Base-by-base conservation (phyloP, 1,140 invertebrate species). In the Drosophila kikkawai region DNA sequence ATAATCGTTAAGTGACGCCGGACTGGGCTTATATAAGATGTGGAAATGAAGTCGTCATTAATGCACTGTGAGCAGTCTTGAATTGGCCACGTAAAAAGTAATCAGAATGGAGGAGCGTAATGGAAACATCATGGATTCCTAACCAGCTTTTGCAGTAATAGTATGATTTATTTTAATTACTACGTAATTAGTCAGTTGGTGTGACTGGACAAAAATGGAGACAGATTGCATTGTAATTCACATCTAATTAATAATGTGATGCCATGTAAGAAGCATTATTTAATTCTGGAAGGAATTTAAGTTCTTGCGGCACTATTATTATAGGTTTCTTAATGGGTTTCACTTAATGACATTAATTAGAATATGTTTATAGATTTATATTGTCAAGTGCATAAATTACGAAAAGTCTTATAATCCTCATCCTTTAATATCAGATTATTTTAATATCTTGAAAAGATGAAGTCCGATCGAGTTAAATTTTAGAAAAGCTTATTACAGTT, bases 1-100 rank as follows among this genome's bases (percentile, higher is more conserved):
- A 63, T 53, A 63, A 74, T 74, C 51, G 67, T 39, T 22, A 41
- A 71, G 44, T 50, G 69, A 70, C 65, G 51, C n/a, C 34, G 42
- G 17, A 39, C 29, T 26, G 65, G 19, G 67, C 53, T 74, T 74
- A 74, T 50, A 22, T 58, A 73, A 73, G 32, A 29, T 42, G 37
- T 13, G 36, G 22, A 70, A 36, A 70, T 70, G 26, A 41, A 50
- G 32, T 12, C 42, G 53, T 71, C 44, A 71, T 71, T 42, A 59
- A 50, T 32, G 22, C 44, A 3, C 29, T 29, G 60, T 7, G 44
- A 29, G 29, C 48, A 13, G 47, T 3, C 37, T 42, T n/a, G 17
- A 12, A 48, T 53, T 51, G 60, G 17, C 11, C 37, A 36, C 5
- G 9, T 26, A 67, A 53, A 67, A 65, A 68, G 9, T 32, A 37